phyloP scores from a whole-genome alignment of 2,113 vertebrate species.

The Azemiops feae region DNA sequence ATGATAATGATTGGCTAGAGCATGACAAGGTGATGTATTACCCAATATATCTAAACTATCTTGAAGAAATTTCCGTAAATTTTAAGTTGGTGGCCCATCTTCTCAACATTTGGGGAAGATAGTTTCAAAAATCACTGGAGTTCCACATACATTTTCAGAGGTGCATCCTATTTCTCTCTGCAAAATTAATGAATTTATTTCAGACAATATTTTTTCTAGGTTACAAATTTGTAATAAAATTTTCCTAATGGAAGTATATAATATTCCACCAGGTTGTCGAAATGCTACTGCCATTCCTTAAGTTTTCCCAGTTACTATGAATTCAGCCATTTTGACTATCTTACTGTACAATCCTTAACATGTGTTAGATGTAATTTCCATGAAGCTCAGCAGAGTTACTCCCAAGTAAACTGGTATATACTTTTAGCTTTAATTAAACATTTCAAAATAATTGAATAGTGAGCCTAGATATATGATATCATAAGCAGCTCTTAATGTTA shows the following conservation, averaged over 20 bases:
- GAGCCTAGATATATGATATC: background rate
- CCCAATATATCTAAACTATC: background rate
- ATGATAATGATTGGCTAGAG: background rate
- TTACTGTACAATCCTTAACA: background rate
- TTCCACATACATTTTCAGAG: background rate
- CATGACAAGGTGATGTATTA: background rate
- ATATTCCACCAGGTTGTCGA: background rate
- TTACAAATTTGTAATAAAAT: background rate
- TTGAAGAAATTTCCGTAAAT: background rate
- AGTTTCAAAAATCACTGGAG: background rate
- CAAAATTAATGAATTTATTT: background rate
- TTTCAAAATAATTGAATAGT: background rate
- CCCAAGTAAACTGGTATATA: background rate
- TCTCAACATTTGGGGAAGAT: background rate
- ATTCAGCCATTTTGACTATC: background rate
- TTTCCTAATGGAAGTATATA: background rate
- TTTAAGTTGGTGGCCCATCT: background rate
- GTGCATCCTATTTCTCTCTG: background rate
- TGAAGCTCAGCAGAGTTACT: background rate
- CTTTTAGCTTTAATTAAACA: background rate
- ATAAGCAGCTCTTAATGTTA: background rate
- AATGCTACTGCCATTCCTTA: background rate
- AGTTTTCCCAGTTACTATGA: background rate
- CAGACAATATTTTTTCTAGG: background rate
- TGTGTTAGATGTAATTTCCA: background rate